Conservation (phyloP, 2,888 invertebrate genomes). For the Eristalis pertinax region DNA sequence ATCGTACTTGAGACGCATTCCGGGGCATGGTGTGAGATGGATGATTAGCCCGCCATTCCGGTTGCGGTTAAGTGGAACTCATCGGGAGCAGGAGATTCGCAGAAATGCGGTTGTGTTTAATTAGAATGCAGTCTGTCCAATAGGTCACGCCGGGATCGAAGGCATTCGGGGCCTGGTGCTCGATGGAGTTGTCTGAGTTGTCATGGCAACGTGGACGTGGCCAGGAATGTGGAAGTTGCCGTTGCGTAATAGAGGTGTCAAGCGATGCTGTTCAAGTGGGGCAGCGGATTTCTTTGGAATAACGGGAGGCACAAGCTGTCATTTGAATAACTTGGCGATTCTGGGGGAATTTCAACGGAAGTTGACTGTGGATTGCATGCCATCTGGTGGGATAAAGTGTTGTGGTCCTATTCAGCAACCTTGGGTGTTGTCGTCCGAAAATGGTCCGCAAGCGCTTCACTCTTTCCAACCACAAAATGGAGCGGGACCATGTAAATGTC, state of each 20-base stretch:
- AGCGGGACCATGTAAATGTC: no score
- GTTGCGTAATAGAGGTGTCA: background rate
- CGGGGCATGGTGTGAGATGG: background rate
- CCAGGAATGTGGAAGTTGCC: background rate
- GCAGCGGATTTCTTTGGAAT: background rate
- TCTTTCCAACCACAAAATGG: no score
- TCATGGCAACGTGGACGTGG: background rate
- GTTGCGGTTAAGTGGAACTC: background rate
- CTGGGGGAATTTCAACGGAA: no score
- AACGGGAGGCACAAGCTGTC: no score
- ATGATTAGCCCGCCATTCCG: background rate
- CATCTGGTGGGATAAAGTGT: no score
- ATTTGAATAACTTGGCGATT: no score
- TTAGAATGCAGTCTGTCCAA: slow-evolving; percentile 1
- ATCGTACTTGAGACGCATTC: slow-evolving; percentile 40
- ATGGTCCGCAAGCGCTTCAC: no score
- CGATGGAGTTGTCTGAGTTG: background rate
- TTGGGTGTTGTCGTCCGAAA: no score
- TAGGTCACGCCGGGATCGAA: background rate
- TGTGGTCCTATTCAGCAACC: no score
- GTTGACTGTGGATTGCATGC: no score
- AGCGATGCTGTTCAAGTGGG: background rate
- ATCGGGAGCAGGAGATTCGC: no score
- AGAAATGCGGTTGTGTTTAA: no score
- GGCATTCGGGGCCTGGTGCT: background rate